phyloP scores from a whole-genome alignment of 2,888 invertebrate species.

The Pecten maximus region DNA sequence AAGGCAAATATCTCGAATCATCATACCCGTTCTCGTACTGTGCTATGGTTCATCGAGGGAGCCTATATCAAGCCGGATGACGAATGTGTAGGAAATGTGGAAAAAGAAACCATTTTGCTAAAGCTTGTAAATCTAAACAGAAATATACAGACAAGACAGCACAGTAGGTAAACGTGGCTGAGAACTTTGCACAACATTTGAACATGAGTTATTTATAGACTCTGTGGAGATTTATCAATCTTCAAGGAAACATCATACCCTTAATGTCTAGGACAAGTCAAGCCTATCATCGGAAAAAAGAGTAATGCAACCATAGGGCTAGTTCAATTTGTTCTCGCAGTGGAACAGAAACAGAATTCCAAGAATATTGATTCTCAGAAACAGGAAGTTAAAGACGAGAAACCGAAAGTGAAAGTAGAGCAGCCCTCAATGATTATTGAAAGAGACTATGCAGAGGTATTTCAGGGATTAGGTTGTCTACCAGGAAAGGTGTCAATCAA shows the following conservation, averaged over 20 bases:
- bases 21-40: background rate
- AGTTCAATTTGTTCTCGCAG: constrained; percentile 40
- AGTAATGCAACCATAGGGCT: constrained; percentile 42
- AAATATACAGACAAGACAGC: background rate
- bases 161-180: background rate
- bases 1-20: background rate
- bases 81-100: constrained; percentile 42
- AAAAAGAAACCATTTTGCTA: constrained; percentile 38
- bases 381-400: constrained; percentile 7
- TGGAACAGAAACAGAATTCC: constrained; percentile 23
- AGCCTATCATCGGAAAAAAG: constrained; percentile 40
- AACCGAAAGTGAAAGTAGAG: constrained; percentile 52
- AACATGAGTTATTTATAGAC: constrained; percentile 48
- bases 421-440: constrained; percentile 47
- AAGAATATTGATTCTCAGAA: constrained; percentile 30
- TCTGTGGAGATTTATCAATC: constrained; percentile 47
- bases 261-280: constrained; percentile 38
- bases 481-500: constrained; percentile 53
- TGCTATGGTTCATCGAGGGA: background rate
- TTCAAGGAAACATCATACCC: constrained; percentile 38
- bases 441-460: constrained; percentile 46
- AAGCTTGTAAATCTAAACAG: background rate
- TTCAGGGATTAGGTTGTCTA: constrained; percentile 58
- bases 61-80: constrained; percentile 41
- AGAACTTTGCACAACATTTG: constrained; percentile 45